Conservation (phyloP, 2,113 vertebrate species). For the Zosterops hypoxanthus region DNA sequence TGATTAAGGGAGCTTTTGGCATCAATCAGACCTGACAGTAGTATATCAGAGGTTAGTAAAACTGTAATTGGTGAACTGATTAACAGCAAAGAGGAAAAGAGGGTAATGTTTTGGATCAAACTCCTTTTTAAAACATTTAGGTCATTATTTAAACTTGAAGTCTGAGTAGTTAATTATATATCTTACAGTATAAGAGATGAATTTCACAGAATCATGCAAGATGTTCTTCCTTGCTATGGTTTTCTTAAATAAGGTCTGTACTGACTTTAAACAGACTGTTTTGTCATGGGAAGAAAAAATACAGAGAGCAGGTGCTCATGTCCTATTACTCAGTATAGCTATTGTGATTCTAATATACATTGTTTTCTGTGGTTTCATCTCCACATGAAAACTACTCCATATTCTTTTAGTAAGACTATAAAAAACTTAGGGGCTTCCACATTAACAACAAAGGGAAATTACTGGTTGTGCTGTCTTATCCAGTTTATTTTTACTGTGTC, state of each 20-base stretch:
- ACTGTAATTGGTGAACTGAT: constrained; percentile 68
- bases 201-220: constrained; percentile 41
- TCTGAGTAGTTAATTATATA: constrained; percentile 56
- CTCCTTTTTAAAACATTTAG: constrained; percentile 58
- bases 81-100: constrained; percentile 40
- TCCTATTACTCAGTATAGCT: neutral
- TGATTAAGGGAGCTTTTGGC: constrained; percentile 68
- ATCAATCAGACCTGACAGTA: constrained; percentile 75
- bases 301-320: constrained; percentile 2
- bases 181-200: constrained; percentile 42
- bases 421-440: neutral
- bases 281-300: neutral
- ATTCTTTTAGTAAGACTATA: neutral
- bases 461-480: neutral
- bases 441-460: neutral
- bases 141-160: constrained; percentile 62
- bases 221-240: neutral
- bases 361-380: neutral
- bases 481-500: neutral
- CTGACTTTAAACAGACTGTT: neutral
- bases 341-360: neutral
- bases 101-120: constrained; percentile 63
- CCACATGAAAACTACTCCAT: neutral
- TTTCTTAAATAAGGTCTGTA: constrained; percentile 49
- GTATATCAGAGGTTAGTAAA: constrained; percentile 69